Conservation (phyloP, 2,888 invertebrate species). For the Yponomeuta cagnagella region DNA sequence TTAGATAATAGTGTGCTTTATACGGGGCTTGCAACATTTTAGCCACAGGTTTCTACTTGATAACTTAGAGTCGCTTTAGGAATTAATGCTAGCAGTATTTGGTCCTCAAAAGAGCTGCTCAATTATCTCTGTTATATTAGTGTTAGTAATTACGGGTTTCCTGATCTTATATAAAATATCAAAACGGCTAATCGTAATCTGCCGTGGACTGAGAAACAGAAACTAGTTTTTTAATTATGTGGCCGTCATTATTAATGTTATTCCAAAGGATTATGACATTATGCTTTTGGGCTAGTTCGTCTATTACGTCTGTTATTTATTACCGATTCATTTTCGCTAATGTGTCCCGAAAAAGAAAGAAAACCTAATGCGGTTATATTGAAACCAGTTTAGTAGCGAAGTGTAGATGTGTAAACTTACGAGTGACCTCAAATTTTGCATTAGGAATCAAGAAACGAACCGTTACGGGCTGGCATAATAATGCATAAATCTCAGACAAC, state of each 20-base stretch:
- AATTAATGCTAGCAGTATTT: neutral
- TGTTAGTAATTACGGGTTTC: neutral
- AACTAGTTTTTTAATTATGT: neutral
- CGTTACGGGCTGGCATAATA: slow-evolving; percentile 34
- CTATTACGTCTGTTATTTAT: neutral
- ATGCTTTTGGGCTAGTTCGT: neutral
- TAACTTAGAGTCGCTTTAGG: neutral
- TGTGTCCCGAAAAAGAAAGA: neutral
- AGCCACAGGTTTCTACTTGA: neutral
- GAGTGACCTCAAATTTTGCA: slow-evolving; percentile 11
- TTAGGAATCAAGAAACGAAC: slow-evolving; percentile 28
- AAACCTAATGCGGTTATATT: neutral
- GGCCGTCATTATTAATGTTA: neutral
- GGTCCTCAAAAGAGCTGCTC: neutral
- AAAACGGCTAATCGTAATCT: too few species aligned
- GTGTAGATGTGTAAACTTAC: neutral
- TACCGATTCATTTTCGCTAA: neutral
- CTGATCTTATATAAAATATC: too few species aligned
- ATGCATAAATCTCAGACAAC: slow-evolving; percentile 35
- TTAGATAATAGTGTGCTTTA: neutral
- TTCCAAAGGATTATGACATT: neutral
- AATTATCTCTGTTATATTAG: neutral
- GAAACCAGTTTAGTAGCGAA: neutral
- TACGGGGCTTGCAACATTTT: slow-evolving; percentile 1
- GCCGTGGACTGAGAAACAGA: neutral